Evolutionary conservation across 2,113 vertebrate genomes (phyloP).

Genomic region (Ascaphus truei): DNA sequence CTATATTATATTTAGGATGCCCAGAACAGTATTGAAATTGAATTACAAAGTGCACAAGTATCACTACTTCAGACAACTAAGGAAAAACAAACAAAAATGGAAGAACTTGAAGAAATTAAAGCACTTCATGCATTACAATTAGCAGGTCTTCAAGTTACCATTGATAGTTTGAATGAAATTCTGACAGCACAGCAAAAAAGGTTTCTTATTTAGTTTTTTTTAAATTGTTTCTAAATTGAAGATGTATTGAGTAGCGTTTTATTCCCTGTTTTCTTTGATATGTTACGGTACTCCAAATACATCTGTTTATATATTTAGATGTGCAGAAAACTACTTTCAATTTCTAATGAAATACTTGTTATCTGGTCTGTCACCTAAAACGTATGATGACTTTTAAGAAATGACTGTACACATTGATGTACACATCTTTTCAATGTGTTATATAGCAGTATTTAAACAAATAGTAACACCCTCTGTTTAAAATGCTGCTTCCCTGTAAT

Average conservation of each 20-base stretch:
- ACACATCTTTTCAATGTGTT: no score
- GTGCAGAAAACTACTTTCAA: no score
- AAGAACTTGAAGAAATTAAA: constrained; percentile 66
- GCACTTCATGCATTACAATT: constrained; percentile 56
- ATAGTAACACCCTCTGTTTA: no score
- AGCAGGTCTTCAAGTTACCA: constrained; percentile 57
- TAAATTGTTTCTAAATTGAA: background rate
- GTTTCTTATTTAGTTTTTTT: constrained; percentile 52
- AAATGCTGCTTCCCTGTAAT: no score
- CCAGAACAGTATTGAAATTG: constrained; percentile 53
- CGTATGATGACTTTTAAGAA: no score
- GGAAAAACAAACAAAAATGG: constrained; percentile 66
- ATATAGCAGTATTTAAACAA: no score
- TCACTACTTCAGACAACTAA: constrained; percentile 58
- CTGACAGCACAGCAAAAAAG: constrained; percentile 67
- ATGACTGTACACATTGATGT: no score
- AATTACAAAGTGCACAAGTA: constrained; percentile 61
- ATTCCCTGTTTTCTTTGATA: no score
- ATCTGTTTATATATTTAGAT: no score
- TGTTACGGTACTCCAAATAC: background rate
- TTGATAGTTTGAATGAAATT: constrained; percentile 60
- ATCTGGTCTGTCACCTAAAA: no score
- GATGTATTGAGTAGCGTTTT: background rate
- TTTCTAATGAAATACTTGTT: no score
- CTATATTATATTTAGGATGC: constrained; percentile 56